Evolutionary conservation across 2,113 vertebrate species (phyloP).

Genomic region (Myrmophylax atrothorax): DNA sequence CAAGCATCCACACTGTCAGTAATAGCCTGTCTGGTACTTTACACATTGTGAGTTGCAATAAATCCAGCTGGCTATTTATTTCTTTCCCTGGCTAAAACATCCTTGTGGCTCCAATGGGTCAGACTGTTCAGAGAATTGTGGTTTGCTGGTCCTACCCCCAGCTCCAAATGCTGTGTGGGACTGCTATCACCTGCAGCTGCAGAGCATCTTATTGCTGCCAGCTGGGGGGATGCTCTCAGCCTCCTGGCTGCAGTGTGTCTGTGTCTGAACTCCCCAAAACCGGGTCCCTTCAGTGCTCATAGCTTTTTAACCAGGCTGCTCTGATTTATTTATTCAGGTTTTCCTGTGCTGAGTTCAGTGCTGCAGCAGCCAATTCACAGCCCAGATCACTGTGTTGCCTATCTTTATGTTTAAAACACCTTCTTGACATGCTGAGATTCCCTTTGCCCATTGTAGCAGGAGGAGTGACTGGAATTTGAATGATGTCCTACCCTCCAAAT

Average conservation of each 20-base stretch:
- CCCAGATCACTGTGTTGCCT: neutral
- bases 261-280: neutral
- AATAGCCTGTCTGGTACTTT: neutral
- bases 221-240: neutral
- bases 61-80: neutral
- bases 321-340: neutral
- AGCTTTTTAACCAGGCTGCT: neutral
- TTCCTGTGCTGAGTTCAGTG: neutral
- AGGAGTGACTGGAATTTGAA: neutral
- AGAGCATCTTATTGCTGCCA: neutral
- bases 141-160: neutral
- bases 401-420: neutral
- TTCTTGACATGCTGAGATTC: neutral
- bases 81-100: neutral
- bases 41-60: neutral
- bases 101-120: too few species aligned
- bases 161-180: fast-evolving
- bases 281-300: too few species aligned
- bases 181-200: neutral
- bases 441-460: neutral
- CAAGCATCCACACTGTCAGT: neutral
- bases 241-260: neutral
- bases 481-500: neutral
- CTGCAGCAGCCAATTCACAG: neutral
- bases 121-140: neutral